A percentile compares a stretch with the other conserved stretches of the same genome.
Conservation (phyloP, 2,888 invertebrate species). For the Thymelicus acteon region DNA sequence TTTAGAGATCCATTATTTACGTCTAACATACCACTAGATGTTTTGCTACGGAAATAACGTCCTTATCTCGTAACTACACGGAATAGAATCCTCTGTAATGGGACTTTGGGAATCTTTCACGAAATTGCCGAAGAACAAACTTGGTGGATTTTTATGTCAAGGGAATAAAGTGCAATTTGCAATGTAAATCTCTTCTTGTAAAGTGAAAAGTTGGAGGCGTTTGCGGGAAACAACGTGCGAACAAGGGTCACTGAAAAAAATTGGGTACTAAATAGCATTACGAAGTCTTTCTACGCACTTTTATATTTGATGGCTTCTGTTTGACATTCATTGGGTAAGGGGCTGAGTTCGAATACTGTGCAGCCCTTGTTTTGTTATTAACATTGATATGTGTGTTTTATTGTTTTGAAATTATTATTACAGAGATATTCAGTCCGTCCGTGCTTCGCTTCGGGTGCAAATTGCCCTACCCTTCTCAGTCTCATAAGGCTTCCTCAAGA, state of each 20-base stretch:
- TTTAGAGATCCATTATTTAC: constrained; percentile 37
- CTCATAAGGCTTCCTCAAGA: too few relatives aligned
- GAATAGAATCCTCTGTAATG: constrained; percentile 29
- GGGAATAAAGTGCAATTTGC: constrained; percentile 22
- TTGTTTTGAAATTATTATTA: too few relatives aligned
- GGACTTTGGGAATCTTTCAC: constrained; percentile 24
- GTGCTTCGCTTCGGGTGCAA: too few relatives aligned
- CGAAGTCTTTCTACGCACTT: constrained; percentile 17
- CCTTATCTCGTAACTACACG: constrained; percentile 42
- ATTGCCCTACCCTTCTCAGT: too few relatives aligned
- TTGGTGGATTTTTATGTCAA: constrained; percentile 18
- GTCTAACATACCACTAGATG: constrained; percentile 24
- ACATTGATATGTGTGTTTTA: too few relatives aligned
- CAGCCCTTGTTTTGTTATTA: too few relatives aligned
- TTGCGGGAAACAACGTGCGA: constrained; percentile 34
- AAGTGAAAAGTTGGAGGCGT: constrained; percentile 34
- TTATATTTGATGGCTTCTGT: constrained; percentile 2
- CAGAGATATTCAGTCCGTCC: too few relatives aligned
- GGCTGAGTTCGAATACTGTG: too few relatives aligned
- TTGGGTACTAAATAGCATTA: constrained; percentile 34
- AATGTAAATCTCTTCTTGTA: neutral
- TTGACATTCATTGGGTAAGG: neutral
- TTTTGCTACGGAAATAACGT: constrained; percentile 51
- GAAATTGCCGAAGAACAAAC: constrained; percentile 19
- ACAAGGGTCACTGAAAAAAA: constrained; percentile 37